Conservation (phyloP, 2,888 invertebrate genomes). For the Caenorhabditis sinica region DNA sequence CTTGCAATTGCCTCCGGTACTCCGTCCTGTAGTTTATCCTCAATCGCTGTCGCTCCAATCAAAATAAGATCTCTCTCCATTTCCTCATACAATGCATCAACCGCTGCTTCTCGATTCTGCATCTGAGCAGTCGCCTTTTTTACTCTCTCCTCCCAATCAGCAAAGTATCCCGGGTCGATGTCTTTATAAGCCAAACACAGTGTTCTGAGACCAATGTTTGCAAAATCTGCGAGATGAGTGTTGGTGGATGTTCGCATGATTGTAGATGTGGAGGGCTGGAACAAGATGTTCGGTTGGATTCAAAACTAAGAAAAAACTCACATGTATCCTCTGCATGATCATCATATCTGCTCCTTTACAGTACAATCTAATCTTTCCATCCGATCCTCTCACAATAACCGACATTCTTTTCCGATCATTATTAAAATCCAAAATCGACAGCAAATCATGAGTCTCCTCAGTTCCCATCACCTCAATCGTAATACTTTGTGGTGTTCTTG, state of each 20-base stretch:
- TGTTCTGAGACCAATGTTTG: conserved; percentile 90
- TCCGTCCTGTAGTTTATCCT: conserved; percentile 99
- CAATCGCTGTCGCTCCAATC: conserved; percentile 95
- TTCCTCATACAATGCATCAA: conserved; percentile 96
- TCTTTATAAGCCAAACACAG: conserved; percentile 95
- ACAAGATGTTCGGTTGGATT: no score
- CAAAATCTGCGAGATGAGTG: conserved; percentile 84
- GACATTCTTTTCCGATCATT: conserved; percentile 99
- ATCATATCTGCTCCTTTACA: conserved; percentile 97
- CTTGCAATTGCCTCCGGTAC: conserved; percentile 96
- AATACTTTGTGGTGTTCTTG: conserved; percentile 86
- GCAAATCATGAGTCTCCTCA: conserved; percentile 89
- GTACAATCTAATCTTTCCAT: conserved; percentile 88
- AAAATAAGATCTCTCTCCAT: conserved; percentile 94
- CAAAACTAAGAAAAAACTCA: no score
- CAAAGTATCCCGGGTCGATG: conserved; percentile 84
- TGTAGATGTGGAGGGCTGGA: conserved; percentile 70
- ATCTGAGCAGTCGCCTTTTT: conserved; percentile 75
- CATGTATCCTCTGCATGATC: conserved; percentile 92
- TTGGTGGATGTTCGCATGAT: conserved; percentile 77
- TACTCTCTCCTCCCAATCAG: conserved; percentile 84
- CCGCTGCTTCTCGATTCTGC: conserved; percentile 88
- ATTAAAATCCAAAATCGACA: conserved; percentile 99
- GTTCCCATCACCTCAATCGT: conserved; percentile 86
- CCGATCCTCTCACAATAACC: conserved; percentile 86